Evolutionary conservation across 2,888 invertebrate species (phyloP).

Genomic region (Drosophila multiciliata): DNA sequence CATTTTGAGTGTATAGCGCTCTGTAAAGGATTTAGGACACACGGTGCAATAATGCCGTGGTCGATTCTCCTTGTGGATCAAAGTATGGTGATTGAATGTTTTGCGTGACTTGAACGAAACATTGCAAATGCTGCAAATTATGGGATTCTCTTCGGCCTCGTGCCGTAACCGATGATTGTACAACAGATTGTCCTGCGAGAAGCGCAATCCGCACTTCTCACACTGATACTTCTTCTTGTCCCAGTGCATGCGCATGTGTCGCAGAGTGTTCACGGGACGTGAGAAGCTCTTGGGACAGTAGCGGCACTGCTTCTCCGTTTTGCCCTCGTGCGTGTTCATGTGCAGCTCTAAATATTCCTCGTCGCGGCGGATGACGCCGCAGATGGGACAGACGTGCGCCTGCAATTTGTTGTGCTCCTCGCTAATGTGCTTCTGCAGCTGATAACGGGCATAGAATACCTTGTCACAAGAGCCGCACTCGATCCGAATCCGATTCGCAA

Average conservation of each 20-base stretch:
- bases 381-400: slow-evolving; percentile 74
- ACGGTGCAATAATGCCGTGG: slow-evolving; percentile 81
- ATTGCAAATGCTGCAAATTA: slow-evolving; percentile 81
- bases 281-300: slow-evolving; percentile 82
- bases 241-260: slow-evolving; percentile 84
- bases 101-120: slow-evolving; percentile 83
- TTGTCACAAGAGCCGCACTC: slow-evolving; percentile 66
- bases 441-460: slow-evolving; percentile 70
- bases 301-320: slow-evolving; percentile 83
- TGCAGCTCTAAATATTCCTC: slow-evolving; percentile 83
- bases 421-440: slow-evolving; percentile 75
- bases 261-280: slow-evolving; percentile 81
- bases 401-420: slow-evolving; percentile 69
- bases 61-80: slow-evolving; percentile 82
- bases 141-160: slow-evolving; percentile 83
- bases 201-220: slow-evolving; percentile 83
- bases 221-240: slow-evolving; percentile 84
- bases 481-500: slow-evolving; percentile 59
- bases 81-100: slow-evolving; percentile 81
- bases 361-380: slow-evolving; percentile 78
- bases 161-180: slow-evolving; percentile 83
- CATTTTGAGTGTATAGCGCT: slow-evolving; percentile 83
- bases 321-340: slow-evolving; percentile 83
- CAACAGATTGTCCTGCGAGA: slow-evolving; percentile 81
- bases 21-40: slow-evolving; percentile 83